Evolutionary conservation across 2,113 vertebrate genomes (phyloP).

Genomic region (Amblyopsis rosae): DNA sequence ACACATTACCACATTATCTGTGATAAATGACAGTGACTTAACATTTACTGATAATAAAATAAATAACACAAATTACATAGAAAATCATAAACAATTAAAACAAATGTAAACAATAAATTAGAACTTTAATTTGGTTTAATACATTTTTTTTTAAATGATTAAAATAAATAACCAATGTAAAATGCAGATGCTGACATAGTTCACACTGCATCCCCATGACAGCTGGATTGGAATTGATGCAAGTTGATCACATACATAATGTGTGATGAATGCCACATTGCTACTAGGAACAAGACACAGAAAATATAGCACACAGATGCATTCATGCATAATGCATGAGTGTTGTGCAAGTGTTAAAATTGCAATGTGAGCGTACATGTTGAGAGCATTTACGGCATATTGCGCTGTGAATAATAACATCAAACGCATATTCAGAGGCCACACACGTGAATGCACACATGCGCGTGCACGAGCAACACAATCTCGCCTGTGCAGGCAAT

Average conservation of each 20-base stretch:
- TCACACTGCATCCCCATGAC: conserved; percentile 5
- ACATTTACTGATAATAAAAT: too few relatives aligned
- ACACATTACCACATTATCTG: too few relatives aligned
- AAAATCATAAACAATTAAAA: too few relatives aligned
- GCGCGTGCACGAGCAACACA: background rate
- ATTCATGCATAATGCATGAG: conserved; percentile 71
- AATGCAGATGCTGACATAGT: conserved; percentile 8
- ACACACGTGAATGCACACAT: background rate
- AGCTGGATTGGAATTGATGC: conserved; percentile 21
- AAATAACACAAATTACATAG: too few relatives aligned
- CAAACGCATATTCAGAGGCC: conserved; percentile 35
- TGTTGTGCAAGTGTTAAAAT: conserved; percentile 59
- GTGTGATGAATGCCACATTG: conserved; percentile 39
- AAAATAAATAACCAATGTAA: background rate
- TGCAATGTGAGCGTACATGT: conserved; percentile 45
- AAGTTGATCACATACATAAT: conserved; percentile 42
- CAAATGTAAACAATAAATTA: too few relatives aligned
- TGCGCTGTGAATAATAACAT: conserved; percentile 51
- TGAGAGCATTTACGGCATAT: conserved; percentile 64
- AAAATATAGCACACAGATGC: conserved; percentile 58
- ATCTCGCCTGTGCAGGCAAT: background rate
- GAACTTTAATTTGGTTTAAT: too few relatives aligned
- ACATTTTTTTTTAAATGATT: too few relatives aligned
- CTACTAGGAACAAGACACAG: conserved; percentile 48
- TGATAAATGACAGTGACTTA: too few relatives aligned